Conservation (phyloP, 2,888 invertebrate species). For the Andrena bucephala region DNA sequence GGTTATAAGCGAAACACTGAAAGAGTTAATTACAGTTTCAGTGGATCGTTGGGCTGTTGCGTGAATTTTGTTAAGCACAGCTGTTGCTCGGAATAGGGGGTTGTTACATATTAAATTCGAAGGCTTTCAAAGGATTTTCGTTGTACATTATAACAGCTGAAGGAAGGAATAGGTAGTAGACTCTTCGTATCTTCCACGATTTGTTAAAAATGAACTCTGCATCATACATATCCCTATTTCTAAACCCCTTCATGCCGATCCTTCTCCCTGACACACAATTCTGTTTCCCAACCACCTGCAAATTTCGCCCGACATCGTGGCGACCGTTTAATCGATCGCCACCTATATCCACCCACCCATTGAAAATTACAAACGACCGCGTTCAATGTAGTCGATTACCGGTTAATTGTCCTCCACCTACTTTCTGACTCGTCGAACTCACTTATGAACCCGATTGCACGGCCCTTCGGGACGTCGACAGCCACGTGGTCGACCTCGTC, state of each 20-base stretch:
- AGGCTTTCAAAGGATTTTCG: background rate
- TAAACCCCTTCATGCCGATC: background rate
- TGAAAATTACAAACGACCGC: slow-evolving; percentile 50
- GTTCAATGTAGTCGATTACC: slow-evolving; percentile 48
- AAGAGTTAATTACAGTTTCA: slow-evolving; percentile 35
- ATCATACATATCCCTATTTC: background rate
- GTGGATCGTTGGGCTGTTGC: background rate
- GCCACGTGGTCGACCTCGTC: background rate
- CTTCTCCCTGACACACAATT: background rate
- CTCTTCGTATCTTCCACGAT: no score
- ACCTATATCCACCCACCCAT: background rate
- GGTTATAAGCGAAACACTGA: background rate
- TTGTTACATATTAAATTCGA: no score
- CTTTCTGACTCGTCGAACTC: background rate
- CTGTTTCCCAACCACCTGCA: background rate
- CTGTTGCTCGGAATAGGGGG: background rate
- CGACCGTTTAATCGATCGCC: slow-evolving; percentile 2
- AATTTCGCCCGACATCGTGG: background rate
- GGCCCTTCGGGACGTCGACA: background rate
- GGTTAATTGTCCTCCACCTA: background rate
- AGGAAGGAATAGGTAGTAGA: background rate
- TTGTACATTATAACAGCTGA: background rate
- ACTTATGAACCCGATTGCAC: background rate
- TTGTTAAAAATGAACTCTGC: no score
- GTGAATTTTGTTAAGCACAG: background rate